Evolutionary conservation across 2,797 vertebrate genomes (phyloP), one percentile per base, ranked within the genome.

Genomic region (Zonotrichia albicollis): DNA sequence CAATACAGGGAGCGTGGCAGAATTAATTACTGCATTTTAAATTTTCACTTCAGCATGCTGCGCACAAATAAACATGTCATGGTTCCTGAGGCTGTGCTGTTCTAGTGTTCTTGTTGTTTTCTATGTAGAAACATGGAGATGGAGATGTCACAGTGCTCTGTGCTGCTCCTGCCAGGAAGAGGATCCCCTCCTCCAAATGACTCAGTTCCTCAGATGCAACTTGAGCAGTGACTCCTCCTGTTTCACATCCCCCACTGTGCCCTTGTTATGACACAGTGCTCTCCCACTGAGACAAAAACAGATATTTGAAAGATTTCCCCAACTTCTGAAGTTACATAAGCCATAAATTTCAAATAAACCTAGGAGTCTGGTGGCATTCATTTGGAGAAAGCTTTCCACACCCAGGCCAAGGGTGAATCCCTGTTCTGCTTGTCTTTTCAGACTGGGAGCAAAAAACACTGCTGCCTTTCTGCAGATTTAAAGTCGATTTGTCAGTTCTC

Each of bases 381-480:
- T 90, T 91, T 73, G 62, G 54, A 96, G 79, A 90, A 91, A 84
- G 9, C 1, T 61, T 84, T 66, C 58, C 22, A 70, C 8, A 4
- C 17, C 51, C 48, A 86, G 71, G 55, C 46, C 76, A 91, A 76
- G 62, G 85, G 50, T 86, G 93, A 88, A 93, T 84, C 4, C 2
- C 13, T 53, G 25, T 90, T 94, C 66, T 87, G n/a, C 18, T 88
- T 87, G 58, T 78, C 50, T 93, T 84, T 78, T 89, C 42, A 1
- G 4, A 58, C 7, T 29, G 62, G n/a, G 76, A 90, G 34, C 65
- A 87, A 71, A 87, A 65, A 91, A 83, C n/a, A 83, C 26, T 86
- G 26, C 36, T 81, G 40, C 23, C 32, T 88, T 72, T 78, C 66
- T 84, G 51, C 45, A 84, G 85, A 91, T 90, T 90, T 96, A 88